Percentiles rank a stretch among this genome's conserved stretches.
phyloP scores from a whole-genome alignment of 2,888 invertebrate genomes.

The Trissonchulus sp. region DNA sequence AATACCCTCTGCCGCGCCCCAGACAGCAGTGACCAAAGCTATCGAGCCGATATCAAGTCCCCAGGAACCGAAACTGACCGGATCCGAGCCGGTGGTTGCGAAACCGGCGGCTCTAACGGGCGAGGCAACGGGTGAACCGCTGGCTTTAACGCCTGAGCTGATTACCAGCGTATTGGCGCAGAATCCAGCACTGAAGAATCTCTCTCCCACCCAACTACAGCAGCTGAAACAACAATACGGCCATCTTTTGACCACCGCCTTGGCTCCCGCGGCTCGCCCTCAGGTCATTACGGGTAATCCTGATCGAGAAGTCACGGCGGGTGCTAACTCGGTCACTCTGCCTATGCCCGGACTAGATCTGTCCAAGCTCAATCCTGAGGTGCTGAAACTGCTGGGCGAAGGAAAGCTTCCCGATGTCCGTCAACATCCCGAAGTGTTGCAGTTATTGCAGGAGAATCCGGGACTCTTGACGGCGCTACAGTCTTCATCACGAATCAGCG shows the following conservation, averaged over 20 bases:
- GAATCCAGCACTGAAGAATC: background rate
- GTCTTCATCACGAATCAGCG: background rate
- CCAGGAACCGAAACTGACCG: too few species aligned
- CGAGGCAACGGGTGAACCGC: background rate
- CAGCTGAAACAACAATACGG: constrained; percentile 1
- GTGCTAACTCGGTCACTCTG: background rate
- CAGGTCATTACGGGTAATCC: background rate
- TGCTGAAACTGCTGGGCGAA: constrained; percentile 9
- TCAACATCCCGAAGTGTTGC: constrained; percentile 17
- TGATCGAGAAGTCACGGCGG: background rate
- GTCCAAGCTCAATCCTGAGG: constrained; percentile 12
- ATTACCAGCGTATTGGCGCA: background rate
- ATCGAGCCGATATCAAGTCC: background rate
- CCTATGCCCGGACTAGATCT: constrained; percentile 22
- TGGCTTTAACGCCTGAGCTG: background rate
- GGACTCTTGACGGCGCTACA: constrained; percentile 19
- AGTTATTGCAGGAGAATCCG: constrained; percentile 17
- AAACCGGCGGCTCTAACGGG: background rate
- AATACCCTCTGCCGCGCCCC: background rate
- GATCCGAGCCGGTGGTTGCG: too few species aligned
- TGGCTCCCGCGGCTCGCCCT: background rate
- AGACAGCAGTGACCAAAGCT: background rate
- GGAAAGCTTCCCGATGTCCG: constrained; percentile 15
- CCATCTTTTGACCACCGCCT: background rate
- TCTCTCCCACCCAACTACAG: background rate